Evolutionary conservation across 2,888 invertebrate species (phyloP), one percentile per base, ranked within the genome.

Genomic region (Anthoptus insignis): DNA sequence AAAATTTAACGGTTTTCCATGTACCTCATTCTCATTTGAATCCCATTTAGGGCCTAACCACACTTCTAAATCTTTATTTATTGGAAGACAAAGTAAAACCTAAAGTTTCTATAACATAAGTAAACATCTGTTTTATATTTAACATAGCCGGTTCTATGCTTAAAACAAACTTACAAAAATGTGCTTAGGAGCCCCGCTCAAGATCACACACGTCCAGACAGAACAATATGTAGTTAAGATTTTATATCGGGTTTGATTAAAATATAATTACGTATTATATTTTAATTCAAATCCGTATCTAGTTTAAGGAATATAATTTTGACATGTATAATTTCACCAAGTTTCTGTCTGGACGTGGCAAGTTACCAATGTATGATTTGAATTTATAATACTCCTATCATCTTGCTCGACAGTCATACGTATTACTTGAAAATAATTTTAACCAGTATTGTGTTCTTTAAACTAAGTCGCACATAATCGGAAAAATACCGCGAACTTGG

Each of bases 11-110:
- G 63, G 39, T 39, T 39, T 11, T 49, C 19, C 34, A 65, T 50
- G 70, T 69, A 68, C 67, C 74, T 81, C 91, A 91, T 92, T 92
- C 91, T 91, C 91, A 92, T 91, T 92, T 91, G 69, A 87, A 91
- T 90, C 91, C 81, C 76, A 69, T 69, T 37, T 49, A 76, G 82
- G 81, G 81, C 81, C 81, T 81, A 83, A 81, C 75, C 86, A 84
- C 86, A 83, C 77, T 78, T 80, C 34, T 45, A 45, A 13, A 45
- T 45, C 3, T 45, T 21, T 45, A 45, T 45, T 45, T 13, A 45
- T 42, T 9, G 19, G 22, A 45, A 6, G 22, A 22, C 21, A 19
- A 16, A 3, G 3, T 22, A 5, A 22, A n/a, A n/a, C n/a, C n/a
- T n/a, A n/a, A n/a, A n/a, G n/a, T n/a, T n/a, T n/a, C n/a, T n/a